These are phyloP conservation scores for Pelvicachromis taeniatus DNA, from an alignment of 2,113 vertebrate species.

Conservation along the genomic window DNA sequence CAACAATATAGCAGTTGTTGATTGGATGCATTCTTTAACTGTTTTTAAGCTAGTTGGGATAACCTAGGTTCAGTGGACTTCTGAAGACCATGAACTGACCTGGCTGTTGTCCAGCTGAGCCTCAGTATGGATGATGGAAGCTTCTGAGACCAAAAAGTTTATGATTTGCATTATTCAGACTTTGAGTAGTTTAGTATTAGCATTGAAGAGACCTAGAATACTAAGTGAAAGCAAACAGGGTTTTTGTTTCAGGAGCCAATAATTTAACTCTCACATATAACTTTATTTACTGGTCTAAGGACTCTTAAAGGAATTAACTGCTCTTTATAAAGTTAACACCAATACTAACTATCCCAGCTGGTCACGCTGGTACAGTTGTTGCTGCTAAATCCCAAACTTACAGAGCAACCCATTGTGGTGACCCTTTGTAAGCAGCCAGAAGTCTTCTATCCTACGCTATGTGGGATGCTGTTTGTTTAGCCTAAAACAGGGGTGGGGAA, in stretches of 20 bases:
- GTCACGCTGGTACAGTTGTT: neutral
- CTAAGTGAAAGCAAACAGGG: neutral
- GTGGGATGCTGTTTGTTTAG: neutral
- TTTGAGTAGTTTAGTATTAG: neutral
- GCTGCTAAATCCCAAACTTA: neutral
- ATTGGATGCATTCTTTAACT: neutral
- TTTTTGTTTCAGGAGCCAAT: neutral
- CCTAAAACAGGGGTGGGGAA: neutral
- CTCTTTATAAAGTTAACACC: neutral
- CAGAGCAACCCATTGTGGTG: neutral
- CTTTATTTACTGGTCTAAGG: neutral
- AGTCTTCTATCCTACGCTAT: neutral
- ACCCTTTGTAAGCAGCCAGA: neutral
- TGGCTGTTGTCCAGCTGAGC: neutral
- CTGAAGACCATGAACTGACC: neutral
- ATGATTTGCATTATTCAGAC: neutral
- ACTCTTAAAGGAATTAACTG: neutral
- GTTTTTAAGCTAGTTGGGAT: neutral
- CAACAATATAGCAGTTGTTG: neutral
- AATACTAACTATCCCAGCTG: neutral
- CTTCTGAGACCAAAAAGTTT: neutral
- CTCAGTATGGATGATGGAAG: neutral
- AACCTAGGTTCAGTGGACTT: neutral
- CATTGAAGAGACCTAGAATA: no score
- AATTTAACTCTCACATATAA: neutral